phyloP scores from a whole-genome alignment of 2,888 invertebrate species.

The Hybos culiciformis region DNA sequence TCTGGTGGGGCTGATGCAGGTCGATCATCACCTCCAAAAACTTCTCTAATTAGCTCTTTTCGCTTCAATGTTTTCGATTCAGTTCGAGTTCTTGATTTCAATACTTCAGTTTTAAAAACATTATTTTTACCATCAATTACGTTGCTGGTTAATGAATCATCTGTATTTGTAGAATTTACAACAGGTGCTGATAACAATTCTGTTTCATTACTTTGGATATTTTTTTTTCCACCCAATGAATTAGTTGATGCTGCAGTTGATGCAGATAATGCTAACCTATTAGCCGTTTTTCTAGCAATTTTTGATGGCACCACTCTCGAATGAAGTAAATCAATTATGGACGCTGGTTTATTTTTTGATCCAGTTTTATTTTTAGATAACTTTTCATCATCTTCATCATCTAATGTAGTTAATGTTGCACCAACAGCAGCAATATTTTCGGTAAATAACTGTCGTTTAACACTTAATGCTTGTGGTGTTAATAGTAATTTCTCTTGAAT shows the following conservation, averaged over 20 bases:
- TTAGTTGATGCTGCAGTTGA: conserved; percentile 14
- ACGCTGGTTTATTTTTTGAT: conserved; percentile 22
- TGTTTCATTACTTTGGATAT: no score
- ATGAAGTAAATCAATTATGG: conserved; percentile 34
- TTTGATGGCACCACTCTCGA: conserved; percentile 21
- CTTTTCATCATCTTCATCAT: neutral
- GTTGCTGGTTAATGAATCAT: no score
- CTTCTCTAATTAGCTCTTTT: conserved; percentile 65
- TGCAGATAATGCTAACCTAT: neutral
- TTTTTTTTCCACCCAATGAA: no score
- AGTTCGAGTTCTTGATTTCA: conserved; percentile 60
- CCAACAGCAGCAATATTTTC: conserved; percentile 24
- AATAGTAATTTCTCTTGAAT: no score
- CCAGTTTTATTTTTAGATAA: conserved; percentile 9
- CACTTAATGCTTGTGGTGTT: neutral
- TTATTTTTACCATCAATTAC: conserved; percentile 19
- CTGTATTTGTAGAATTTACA: no score
- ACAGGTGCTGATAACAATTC: no score
- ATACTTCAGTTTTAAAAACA: conserved; percentile 53
- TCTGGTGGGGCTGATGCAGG: conserved; percentile 69
- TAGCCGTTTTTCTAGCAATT: conserved; percentile 6
- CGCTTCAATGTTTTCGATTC: conserved; percentile 60
- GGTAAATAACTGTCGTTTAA: neutral
- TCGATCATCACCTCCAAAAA: conserved; percentile 57
- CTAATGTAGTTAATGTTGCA: conserved; percentile 17